phyloP scores from a whole-genome alignment of 53 echinoderm and acorn worm species.

The Apostichopus leukothele region DNA sequence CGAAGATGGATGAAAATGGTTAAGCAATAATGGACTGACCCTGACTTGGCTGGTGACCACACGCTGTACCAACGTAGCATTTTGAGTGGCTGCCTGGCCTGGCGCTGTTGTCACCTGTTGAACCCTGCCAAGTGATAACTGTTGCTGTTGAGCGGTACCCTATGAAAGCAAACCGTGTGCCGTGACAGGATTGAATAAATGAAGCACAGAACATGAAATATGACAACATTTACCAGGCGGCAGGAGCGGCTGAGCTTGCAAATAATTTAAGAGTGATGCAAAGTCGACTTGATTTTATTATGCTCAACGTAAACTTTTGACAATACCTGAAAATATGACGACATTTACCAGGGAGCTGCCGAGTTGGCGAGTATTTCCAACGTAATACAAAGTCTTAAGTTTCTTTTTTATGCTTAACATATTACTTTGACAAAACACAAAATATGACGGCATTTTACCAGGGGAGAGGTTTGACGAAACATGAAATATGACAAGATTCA shows the following conservation, averaged over 20 bases:
- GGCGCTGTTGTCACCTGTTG: conserved; percentile 71
- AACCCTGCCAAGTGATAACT: conserved; percentile 74
- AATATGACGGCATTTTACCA: neutral
- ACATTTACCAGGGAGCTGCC: too few relatives aligned
- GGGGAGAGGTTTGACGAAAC: neutral
- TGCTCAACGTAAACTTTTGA: too few relatives aligned
- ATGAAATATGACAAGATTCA: neutral
- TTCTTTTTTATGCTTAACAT: too few relatives aligned
- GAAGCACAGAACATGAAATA: conserved; percentile 2
- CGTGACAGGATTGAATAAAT: conserved; percentile 44
- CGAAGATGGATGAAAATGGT: neutral
- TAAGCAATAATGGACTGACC: conserved; percentile 54
- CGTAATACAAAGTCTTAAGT: too few relatives aligned
- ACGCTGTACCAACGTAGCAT: conserved; percentile 80
- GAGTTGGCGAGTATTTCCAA: too few relatives aligned
- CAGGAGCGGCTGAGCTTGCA: neutral
- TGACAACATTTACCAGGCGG: neutral
- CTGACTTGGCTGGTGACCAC: conserved; percentile 76
- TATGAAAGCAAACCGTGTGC: conserved; percentile 27
- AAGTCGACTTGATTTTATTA: too few relatives aligned
- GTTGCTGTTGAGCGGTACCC: conserved; percentile 56
- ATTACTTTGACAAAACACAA: neutral
- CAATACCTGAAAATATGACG: too few relatives aligned
- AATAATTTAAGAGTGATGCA: neutral
- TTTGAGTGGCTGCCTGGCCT: conserved; percentile 52